A percentile compares a stretch with the other conserved stretches of the same genome.
phyloP scores from a whole-genome alignment of 2,888 invertebrate genomes.

The Thereva nobilitata region DNA sequence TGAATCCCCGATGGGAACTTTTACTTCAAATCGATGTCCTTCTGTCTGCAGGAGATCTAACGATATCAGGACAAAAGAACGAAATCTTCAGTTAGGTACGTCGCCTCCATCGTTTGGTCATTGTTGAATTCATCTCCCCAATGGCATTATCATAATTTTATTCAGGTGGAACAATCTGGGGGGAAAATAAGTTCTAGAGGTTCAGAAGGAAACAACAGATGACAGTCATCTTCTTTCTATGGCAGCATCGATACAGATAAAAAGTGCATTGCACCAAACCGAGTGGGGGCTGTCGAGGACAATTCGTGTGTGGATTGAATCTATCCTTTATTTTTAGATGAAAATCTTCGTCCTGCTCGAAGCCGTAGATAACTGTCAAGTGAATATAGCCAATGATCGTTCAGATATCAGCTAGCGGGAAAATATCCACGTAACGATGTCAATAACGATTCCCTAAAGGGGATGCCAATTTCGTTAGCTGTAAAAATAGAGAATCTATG shows the following conservation, averaged over 20 bases:
- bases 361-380: slow-evolving; percentile 11
- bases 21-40: too few relatives aligned
- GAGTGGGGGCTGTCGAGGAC: not conserved
- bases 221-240: not conserved
- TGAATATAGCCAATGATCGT: slow-evolving; percentile 21
- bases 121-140: slow-evolving; percentile 14
- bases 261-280: slow-evolving; percentile 18
- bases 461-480: slow-evolving; percentile 18
- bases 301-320: not conserved
- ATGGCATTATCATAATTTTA: slow-evolving; percentile 30
- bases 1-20: too few relatives aligned
- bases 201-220: not conserved
- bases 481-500: slow-evolving; percentile 5
- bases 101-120: not conserved
- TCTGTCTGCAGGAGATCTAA: too few relatives aligned
- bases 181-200: not conserved
- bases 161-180: slow-evolving; percentile 28
- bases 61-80: too few relatives aligned
- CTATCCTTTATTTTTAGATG: slow-evolving; percentile 16
- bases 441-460: slow-evolving; percentile 22
- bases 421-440: slow-evolving; percentile 16
- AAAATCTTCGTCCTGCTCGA: slow-evolving; percentile 2
- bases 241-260: slow-evolving; percentile 6
- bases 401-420: slow-evolving; percentile 9
- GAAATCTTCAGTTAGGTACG: too few relatives aligned